Conservation (phyloP, 2,888 invertebrate genomes). For the Trichacis sp. region DNA sequence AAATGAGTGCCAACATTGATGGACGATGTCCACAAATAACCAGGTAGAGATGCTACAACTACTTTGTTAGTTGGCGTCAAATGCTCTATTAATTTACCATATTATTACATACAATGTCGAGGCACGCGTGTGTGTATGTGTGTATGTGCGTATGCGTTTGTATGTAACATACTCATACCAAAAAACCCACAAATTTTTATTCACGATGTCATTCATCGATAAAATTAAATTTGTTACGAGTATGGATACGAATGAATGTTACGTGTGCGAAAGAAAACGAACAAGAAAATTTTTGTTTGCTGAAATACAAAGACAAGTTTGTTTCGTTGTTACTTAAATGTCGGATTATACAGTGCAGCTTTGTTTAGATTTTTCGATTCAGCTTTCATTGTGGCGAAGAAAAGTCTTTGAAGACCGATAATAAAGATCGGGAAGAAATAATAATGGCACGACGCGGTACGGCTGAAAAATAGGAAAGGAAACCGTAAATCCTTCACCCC, state of each 20-base stretch:
- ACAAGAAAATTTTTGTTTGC: too few relatives aligned
- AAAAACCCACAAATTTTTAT: background rate
- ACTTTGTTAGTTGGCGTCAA: constrained; percentile 47
- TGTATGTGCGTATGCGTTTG: constrained; percentile 27
- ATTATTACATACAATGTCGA: constrained; percentile 9
- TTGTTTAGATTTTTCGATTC: background rate
- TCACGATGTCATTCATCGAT: too few relatives aligned
- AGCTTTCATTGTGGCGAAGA: background rate
- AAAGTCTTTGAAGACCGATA: background rate
- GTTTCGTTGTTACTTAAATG: background rate
- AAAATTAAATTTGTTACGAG: too few relatives aligned
- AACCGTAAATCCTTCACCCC: constrained; percentile 9
- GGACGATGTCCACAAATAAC: constrained; percentile 32
- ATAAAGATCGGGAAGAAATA: background rate
- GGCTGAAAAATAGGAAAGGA: constrained; percentile 2
- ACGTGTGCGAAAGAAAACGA: too few relatives aligned
- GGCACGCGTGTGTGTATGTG: constrained; percentile 20
- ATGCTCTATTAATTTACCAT: constrained; percentile 12
- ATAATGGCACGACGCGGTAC: background rate
- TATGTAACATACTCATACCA: constrained; percentile 11
- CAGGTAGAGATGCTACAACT: constrained; percentile 52
- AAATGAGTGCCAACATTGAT: constrained; percentile 33
- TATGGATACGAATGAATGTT: too few relatives aligned
- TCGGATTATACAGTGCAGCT: background rate
- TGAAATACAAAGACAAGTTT: background rate